These are phyloP conservation scores for Anoplophora glabripennis DNA, from an alignment of 1,140 invertebrate genomes.

Conservation along the genomic window DNA sequence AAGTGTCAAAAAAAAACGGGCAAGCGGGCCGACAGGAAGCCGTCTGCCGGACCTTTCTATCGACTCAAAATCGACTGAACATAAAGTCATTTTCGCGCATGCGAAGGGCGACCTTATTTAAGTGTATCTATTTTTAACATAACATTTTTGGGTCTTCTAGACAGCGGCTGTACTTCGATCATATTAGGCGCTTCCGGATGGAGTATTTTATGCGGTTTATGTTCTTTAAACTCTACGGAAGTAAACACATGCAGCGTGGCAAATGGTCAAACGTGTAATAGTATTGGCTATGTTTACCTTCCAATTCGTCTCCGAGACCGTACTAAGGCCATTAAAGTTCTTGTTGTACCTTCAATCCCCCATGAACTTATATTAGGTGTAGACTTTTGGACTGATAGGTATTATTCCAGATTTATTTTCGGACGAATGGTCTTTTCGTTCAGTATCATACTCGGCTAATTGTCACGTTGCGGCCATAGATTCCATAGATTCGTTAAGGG, in stretches of 20 bases:
- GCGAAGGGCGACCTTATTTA: background rate
- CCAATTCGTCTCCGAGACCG: background rate
- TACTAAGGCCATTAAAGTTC: background rate
- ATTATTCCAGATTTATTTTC: background rate
- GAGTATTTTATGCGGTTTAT: background rate
- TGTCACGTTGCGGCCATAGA: background rate
- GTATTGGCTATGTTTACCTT: background rate
- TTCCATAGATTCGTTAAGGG: background rate
- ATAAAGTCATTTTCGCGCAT: background rate
- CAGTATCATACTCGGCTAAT: background rate
- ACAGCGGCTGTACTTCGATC: background rate
- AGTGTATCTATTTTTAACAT: background rate
- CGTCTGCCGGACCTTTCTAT: too few species aligned
- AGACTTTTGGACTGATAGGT: constrained; percentile 8
- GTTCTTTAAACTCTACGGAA: background rate
- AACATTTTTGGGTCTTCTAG: background rate
- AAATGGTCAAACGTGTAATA: background rate
- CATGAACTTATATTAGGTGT: constrained; percentile 3
- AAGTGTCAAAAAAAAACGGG: background rate
- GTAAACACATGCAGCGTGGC: background rate
- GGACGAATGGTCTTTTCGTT: background rate
- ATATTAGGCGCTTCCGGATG: background rate
- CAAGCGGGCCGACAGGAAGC: too few species aligned
- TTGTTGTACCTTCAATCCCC: background rate
- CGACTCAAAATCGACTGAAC: too few species aligned